A percentile compares a stretch with the other conserved stretches of the same genome.
These are phyloP conservation scores for Pedicia rivosa DNA, from an alignment of 2,888 invertebrate genomes.

Conservation along the genomic window DNA sequence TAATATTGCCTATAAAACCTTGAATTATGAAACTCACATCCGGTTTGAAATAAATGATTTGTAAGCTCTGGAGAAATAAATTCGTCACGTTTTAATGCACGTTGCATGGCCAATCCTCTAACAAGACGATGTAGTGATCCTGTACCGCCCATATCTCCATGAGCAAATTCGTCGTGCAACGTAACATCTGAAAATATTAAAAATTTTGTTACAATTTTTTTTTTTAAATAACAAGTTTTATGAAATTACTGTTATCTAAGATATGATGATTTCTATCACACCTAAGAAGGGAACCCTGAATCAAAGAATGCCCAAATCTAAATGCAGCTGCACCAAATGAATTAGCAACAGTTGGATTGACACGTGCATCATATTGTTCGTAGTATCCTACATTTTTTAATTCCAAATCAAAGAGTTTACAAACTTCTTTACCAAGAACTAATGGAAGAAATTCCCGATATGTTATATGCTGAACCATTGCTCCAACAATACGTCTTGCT, in stretches of 20 bases:
- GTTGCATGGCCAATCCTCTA: conserved; percentile 61
- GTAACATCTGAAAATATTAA: conserved; percentile 45
- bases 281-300: conserved; percentile 60
- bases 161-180: conserved; percentile 60
- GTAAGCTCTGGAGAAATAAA: conserved; percentile 67
- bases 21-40: conserved; percentile 19
- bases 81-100: conserved; percentile 63
- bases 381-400: conserved; percentile 51
- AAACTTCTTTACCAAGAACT: conserved; percentile 57
- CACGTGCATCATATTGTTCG: conserved; percentile 46
- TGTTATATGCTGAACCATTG: conserved; percentile 69
- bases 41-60: conserved; percentile 67
- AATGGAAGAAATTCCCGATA: conserved; percentile 72
- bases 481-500: conserved; percentile 63
- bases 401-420: conserved; percentile 58
- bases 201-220: background rate
- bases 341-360: conserved; percentile 61
- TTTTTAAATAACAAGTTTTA: background rate
- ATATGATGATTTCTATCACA: conserved; percentile 53
- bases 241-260: conserved; percentile 52
- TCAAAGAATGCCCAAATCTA: conserved; percentile 74
- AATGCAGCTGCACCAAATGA: conserved; percentile 70
- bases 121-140: conserved; percentile 67
- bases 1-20: background rate
- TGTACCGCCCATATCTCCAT: conserved; percentile 55